These are phyloP conservation scores for Margaritifera margaritifera DNA, from an alignment of 2,888 invertebrate species.

Conservation along the genomic window DNA sequence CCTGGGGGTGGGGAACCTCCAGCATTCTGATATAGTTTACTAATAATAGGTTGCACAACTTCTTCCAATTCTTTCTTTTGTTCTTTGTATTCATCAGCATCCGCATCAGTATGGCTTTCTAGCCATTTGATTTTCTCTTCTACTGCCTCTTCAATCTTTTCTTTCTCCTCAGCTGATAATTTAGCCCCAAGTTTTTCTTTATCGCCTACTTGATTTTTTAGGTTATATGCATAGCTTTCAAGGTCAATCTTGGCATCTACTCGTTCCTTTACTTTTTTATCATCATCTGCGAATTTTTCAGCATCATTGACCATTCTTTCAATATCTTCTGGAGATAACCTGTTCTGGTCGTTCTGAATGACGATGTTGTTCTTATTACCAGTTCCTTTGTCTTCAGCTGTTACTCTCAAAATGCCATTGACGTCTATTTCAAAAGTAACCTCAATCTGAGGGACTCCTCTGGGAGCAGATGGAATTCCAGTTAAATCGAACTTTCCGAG, in stretches of 20 bases:
- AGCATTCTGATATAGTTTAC: conserved; percentile 93
- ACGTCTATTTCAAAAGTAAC: conserved; percentile 76
- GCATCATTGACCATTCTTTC: conserved; percentile 99
- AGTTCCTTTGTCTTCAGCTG: conserved; percentile 99
- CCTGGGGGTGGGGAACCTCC: conserved; percentile 55
- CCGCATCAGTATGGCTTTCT: conserved; percentile 93
- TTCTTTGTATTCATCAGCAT: conserved; percentile 91
- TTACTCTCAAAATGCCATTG: conserved; percentile 77
- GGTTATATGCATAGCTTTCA: conserved; percentile 93
- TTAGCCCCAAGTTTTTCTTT: conserved; percentile 97
- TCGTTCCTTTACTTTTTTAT: conserved; percentile 86
- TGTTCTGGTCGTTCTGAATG: conserved; percentile 98
- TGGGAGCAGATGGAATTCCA: conserved; percentile 88
- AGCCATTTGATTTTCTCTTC: conserved; percentile 98
- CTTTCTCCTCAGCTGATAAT: conserved; percentile 88
- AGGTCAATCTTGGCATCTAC: conserved; percentile 97
- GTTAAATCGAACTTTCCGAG: conserved; percentile 98
- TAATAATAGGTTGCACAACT: conserved; percentile 94
- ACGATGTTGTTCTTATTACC: conserved; percentile 99
- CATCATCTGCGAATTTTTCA: conserved; percentile 98
- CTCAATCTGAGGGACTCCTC: conserved; percentile 74
- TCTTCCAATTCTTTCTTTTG: conserved; percentile 95
- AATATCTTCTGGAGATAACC: conserved; percentile 97
- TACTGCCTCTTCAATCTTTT: conserved; percentile 92
- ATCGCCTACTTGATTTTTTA: conserved; percentile 96